These are phyloP conservation scores for Drosophila kanekoi DNA, from an alignment of 2,888 invertebrate species.

Conservation along the genomic window DNA sequence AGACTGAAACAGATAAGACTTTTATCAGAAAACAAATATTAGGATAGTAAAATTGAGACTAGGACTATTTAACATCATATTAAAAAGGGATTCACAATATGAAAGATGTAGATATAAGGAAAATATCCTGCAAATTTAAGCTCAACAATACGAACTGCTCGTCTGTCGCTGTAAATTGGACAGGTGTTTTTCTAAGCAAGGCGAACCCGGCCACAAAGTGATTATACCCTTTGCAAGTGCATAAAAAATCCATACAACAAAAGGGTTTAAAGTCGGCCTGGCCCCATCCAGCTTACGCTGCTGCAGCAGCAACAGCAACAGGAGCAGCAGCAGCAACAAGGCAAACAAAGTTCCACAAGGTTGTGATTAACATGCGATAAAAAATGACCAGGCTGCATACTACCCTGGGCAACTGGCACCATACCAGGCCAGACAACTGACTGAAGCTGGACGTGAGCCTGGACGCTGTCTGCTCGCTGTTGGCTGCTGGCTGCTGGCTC, in stretches of 20 bases:
- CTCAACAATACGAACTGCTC: background rate
- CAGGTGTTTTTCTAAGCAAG: conserved; percentile 33
- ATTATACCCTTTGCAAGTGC: conserved; percentile 49
- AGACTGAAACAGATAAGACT: too few species aligned
- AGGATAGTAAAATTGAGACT: too few species aligned
- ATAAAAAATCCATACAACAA: conserved; percentile 55
- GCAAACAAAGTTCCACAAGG: conserved; percentile 79
- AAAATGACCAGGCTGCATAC: conserved; percentile 69
- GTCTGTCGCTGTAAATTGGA: conserved; percentile 17
- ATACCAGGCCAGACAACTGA: conserved; percentile 33
- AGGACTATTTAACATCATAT: too few species aligned
- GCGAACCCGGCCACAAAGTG: conserved; percentile 29
- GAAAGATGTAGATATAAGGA: too few species aligned
- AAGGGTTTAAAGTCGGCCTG: conserved; percentile 57
- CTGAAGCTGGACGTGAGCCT: conserved; percentile 27
- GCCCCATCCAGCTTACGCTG: conserved; percentile 28
- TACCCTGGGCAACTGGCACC: conserved; percentile 49
- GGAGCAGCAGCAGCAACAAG: conserved; percentile 47
- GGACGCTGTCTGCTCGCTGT: conserved; percentile 35
- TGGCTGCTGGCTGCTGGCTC: conserved; percentile 28
- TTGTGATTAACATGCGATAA: conserved; percentile 81
- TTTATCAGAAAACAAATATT: too few species aligned
- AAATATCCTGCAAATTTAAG: background rate
- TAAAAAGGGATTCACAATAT: too few species aligned
- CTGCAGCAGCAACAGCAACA: conserved; percentile 27